Evolutionary conservation across 2,888 invertebrate genomes (phyloP).

Genomic region (Trichogramma dendrolimi): DNA sequence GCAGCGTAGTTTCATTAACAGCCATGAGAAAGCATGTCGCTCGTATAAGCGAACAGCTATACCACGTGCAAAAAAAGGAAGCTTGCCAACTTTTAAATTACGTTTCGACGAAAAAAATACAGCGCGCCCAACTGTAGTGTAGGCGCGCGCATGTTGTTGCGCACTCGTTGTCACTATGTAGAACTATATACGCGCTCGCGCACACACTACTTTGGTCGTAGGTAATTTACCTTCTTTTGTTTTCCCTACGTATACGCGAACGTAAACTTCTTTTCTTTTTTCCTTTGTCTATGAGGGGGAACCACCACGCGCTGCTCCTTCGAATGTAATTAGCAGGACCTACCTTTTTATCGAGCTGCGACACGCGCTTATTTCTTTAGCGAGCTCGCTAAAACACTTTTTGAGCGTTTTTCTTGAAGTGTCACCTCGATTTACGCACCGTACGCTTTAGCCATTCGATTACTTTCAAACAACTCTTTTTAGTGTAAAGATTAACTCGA

Average conservation of each 20-base stretch:
- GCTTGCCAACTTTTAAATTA: constrained; percentile 50
- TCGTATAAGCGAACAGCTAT: constrained; percentile 19
- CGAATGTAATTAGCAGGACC: constrained; percentile 15
- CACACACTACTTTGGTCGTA: not conserved
- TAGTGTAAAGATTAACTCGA: too few relatives aligned
- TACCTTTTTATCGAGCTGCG: not conserved
- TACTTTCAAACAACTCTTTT: too few relatives aligned
- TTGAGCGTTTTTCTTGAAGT: too few relatives aligned
- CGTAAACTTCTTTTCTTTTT: not conserved
- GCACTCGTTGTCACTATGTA: not conserved
- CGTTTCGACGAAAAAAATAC: constrained; percentile 41
- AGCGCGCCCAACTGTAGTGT: not conserved
- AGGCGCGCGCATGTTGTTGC: constrained; percentile 4
- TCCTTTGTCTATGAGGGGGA: not conserved
- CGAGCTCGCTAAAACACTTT: not conserved
- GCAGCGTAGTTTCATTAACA: constrained; percentile 46
- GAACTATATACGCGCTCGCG: not conserved
- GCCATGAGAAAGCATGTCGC: constrained; percentile 35
- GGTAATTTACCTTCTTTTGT: too few relatives aligned
- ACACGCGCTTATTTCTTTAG: not conserved
- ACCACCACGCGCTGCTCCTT: not conserved
- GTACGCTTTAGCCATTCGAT: too few relatives aligned
- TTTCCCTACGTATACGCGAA: not conserved
- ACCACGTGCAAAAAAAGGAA: not conserved
- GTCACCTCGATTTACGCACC: too few relatives aligned